A percentile compares a stretch with the other conserved stretches of the same genome.
These are phyloP conservation scores for Chaetorhynchus papuensis DNA, from an alignment of 2,113 vertebrate species.

Conservation along the genomic window DNA sequence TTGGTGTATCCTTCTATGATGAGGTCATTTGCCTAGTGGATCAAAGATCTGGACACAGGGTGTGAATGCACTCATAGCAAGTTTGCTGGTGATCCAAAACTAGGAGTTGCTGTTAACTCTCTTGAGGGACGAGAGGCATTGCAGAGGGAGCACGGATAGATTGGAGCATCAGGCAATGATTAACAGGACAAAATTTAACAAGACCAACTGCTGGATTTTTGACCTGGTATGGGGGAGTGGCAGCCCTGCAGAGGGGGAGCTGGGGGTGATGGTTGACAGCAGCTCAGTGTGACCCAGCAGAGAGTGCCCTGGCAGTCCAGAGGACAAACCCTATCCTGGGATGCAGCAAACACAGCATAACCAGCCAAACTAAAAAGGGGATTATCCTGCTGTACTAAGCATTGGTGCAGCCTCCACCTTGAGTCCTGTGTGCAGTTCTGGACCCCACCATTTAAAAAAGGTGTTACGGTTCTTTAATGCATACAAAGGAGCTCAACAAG, in stretches of 20 bases:
- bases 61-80: background rate
- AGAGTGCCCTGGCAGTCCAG: background rate
- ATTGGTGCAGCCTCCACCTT: background rate
- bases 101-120: background rate
- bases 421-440: background rate
- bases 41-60: background rate
- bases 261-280: background rate
- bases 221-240: background rate
- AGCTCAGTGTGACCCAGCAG: background rate
- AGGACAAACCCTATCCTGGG: background rate
- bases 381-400: fast-evolving
- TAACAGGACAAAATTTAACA: background rate
- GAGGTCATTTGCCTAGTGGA: too few species aligned
- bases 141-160: background rate
- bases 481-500: background rate
- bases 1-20: background rate
- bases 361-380: background rate
- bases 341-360: background rate
- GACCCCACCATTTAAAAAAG: background rate
- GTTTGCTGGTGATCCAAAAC: background rate
- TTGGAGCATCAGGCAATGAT: background rate
- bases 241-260: background rate
- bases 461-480: background rate
- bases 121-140: background rate
- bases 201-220: background rate